Conservation (phyloP, 2,113 vertebrate species). For the Puntigrus tetrazona region DNA sequence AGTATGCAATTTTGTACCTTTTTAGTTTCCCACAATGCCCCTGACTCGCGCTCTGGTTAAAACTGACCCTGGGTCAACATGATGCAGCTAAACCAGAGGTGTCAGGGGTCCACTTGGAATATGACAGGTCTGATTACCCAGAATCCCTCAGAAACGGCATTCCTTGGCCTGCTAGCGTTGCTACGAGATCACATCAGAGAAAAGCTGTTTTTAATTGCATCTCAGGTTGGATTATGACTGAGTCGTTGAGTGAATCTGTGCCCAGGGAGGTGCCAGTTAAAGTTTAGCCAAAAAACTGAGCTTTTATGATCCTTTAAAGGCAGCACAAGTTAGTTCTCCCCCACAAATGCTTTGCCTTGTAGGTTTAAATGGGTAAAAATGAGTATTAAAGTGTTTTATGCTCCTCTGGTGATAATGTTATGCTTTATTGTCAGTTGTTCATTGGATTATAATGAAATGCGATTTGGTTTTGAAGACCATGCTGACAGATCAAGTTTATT, state of each 20-base stretch:
- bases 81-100: neutral
- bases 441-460: conserved; percentile 34
- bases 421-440: conserved; percentile 33
- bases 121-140: conserved; percentile 10
- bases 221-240: conserved; percentile 55
- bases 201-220: conserved; percentile 53
- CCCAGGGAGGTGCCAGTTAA: conserved; percentile 41
- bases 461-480: conserved; percentile 32
- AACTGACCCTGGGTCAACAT: neutral
- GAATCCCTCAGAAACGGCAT: conserved; percentile 11
- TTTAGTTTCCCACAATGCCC: conserved; percentile 8
- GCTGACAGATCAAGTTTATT: conserved; percentile 37
- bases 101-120: conserved; percentile 1
- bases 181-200: conserved; percentile 37
- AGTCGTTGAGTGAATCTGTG: conserved; percentile 47
- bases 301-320: conserved; percentile 44
- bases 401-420: neutral
- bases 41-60: neutral
- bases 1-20: neutral
- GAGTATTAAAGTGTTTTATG: neutral
- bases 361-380: neutral
- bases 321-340: neutral
- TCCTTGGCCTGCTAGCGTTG: conserved; percentile 40
- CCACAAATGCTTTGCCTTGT: neutral
- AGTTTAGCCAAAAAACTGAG: conserved; percentile 38